Percentiles rank a stretch among this genome's conserved stretches.
Evolutionary conservation across 2,113 vertebrate species (phyloP).

Genomic region (Cygnus buccinator): DNA sequence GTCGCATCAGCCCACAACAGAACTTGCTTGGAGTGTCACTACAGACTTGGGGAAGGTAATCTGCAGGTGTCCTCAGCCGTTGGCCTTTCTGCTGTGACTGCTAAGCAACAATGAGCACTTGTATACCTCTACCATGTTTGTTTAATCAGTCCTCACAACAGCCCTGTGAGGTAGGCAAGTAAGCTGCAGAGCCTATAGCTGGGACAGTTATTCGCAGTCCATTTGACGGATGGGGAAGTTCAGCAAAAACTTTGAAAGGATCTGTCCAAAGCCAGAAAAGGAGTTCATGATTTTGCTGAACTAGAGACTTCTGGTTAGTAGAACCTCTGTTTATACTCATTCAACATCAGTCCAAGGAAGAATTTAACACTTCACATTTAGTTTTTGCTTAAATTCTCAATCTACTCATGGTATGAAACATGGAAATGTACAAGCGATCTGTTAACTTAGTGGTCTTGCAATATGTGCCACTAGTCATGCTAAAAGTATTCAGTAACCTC

Average conservation of each 20-base stretch:
- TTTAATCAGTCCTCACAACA: conserved; percentile 70
- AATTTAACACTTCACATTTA: background rate
- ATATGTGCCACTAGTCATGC: background rate
- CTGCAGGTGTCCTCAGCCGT: background rate
- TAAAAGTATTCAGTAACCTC: background rate
- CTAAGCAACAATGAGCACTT: conserved; percentile 27
- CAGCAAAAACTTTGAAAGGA: background rate
- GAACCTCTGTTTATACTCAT: background rate
- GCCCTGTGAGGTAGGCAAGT: conserved; percentile 55
- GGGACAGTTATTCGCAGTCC: background rate
- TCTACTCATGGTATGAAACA: conserved; percentile 6
- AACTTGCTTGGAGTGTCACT: background rate
- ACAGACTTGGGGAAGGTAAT: background rate
- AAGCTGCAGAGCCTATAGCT: background rate
- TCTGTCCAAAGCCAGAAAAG: background rate
- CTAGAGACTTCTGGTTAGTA: background rate
- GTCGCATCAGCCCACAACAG: background rate
- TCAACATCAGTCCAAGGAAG: background rate
- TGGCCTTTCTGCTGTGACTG: background rate
- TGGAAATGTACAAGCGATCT: background rate
- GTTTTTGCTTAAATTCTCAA: conserved; percentile 23
- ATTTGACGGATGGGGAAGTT: background rate
- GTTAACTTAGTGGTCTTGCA: background rate
- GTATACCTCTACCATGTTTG: background rate
- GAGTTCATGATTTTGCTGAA: background rate